Percentiles rank a stretch among this genome's conserved stretches.
Conservation (phyloP, 1,140 invertebrate species). For the Drosophila santomea region DNA sequence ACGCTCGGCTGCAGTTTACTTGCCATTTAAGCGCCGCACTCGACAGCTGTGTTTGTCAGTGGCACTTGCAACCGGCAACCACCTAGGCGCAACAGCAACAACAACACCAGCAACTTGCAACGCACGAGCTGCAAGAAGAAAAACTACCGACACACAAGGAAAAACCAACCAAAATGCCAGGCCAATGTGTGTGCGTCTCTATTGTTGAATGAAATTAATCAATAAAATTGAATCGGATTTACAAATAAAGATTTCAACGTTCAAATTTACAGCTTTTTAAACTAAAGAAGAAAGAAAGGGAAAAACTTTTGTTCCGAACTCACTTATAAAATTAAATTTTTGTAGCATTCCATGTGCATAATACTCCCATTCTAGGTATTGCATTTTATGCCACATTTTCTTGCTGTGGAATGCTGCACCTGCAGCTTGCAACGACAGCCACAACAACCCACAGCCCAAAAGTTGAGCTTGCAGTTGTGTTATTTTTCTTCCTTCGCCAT, state of each 20-base stretch:
- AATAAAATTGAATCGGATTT: neutral
- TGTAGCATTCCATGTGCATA: too few relatives aligned
- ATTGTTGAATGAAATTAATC: neutral
- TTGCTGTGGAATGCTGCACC: neutral
- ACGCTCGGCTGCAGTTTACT: slow-evolving; percentile 77
- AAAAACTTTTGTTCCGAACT: too few relatives aligned
- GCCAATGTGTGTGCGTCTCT: too few relatives aligned
- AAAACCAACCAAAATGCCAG: neutral
- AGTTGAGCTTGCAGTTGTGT: slow-evolving; percentile 52
- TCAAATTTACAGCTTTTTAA: neutral
- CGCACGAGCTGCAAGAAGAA: neutral
- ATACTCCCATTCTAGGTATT: too few relatives aligned
- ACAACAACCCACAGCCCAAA: slow-evolving; percentile 28
- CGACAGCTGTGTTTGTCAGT: slow-evolving; percentile 78
- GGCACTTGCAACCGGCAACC: slow-evolving; percentile 38
- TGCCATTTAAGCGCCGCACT: slow-evolving; percentile 77
- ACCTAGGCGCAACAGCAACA: neutral
- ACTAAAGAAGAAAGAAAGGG: too few relatives aligned
- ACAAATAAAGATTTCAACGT: neutral
- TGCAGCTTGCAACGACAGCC: slow-evolving; percentile 25
- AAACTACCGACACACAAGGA: neutral
- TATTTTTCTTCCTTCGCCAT: slow-evolving; percentile 36
- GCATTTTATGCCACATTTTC: neutral
- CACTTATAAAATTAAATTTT: too few relatives aligned
- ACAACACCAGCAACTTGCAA: slow-evolving; percentile 13